Evolutionary conservation across 92 coral and sea anemone genomes (phyloP).

Genomic region (Palythoa caribaeorum): DNA sequence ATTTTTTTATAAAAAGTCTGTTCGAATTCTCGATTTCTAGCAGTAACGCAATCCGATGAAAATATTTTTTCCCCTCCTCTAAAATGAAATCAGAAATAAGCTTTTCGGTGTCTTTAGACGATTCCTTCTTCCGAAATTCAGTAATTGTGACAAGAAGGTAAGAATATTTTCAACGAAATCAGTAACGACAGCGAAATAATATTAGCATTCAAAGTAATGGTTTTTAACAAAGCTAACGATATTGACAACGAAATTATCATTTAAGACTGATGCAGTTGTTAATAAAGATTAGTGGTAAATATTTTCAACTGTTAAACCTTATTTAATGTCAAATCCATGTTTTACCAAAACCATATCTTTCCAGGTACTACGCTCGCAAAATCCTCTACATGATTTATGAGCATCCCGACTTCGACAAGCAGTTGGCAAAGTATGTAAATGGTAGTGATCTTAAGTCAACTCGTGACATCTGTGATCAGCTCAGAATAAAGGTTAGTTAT

Average conservation of each 20-base stretch:
- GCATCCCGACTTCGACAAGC: conserved; percentile 94
- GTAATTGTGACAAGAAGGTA: too few species aligned
- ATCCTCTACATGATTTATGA: conserved; percentile 83
- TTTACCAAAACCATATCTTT: background rate
- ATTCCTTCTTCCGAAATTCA: too few species aligned
- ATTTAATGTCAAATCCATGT: background rate
- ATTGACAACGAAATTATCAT: too few species aligned
- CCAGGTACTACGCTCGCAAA: conserved; percentile 93
- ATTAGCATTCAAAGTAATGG: too few species aligned
- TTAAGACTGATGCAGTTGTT: background rate
- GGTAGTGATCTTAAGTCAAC: conserved; percentile 81
- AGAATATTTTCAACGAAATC: too few species aligned
- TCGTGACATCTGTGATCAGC: conserved; percentile 84
- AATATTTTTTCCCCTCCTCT: too few species aligned
- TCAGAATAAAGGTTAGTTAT: conserved; percentile 80
- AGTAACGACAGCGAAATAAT: too few species aligned
- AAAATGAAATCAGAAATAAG: too few species aligned
- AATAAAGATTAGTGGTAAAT: background rate
- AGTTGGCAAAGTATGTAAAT: conserved; percentile 81
- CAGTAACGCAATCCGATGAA: too few species aligned
- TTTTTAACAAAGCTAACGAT: background rate
- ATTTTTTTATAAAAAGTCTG: too few species aligned
- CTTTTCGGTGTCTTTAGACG: too few species aligned
- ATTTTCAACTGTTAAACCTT: background rate
- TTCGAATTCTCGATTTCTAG: too few species aligned